Evolutionary conservation across 2,888 invertebrate genomes (phyloP).

Genomic region (Lycophotia porphyrea): DNA sequence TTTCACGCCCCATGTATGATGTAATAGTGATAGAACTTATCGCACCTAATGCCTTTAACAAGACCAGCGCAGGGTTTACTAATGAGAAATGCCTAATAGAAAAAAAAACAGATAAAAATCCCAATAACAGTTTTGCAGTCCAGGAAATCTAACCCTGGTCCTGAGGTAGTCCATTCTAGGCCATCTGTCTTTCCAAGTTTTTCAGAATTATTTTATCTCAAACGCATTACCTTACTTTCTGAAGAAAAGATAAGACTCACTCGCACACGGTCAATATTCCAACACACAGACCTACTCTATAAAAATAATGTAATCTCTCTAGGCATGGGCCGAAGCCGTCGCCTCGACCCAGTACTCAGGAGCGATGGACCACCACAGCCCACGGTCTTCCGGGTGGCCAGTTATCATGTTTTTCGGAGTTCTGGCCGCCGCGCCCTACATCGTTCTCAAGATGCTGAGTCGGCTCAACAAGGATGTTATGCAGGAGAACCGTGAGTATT

Average conservation of each 20-base stretch:
- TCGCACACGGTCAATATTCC: background rate
- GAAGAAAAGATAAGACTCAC: background rate
- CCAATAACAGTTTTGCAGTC: background rate
- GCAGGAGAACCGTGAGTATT: conserved; percentile 91
- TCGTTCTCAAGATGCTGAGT: conserved; percentile 95
- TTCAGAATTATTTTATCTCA: background rate
- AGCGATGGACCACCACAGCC: conserved; percentile 80
- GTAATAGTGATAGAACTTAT: no score
- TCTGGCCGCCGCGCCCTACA: conserved; percentile 97
- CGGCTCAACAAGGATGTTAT: conserved; percentile 87
- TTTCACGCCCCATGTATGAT: no score
- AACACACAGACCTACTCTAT: background rate
- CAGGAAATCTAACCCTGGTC: background rate
- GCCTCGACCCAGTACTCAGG: conserved; percentile 79
- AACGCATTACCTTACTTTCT: background rate
- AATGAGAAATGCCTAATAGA: no score
- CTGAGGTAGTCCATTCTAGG: background rate
- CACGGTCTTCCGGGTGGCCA: conserved; percentile 94
- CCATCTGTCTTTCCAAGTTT: background rate
- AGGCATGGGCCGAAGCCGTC: conserved; percentile 89
- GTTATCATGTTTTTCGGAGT: conserved; percentile 96
- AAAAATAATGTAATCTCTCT: background rate
- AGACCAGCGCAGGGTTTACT: no score
- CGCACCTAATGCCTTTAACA: no score
- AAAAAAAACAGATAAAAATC: no score